These are phyloP conservation scores for Scaptomyza graminum DNA, from an alignment of 1,140 invertebrate species.

Conservation along the genomic window DNA sequence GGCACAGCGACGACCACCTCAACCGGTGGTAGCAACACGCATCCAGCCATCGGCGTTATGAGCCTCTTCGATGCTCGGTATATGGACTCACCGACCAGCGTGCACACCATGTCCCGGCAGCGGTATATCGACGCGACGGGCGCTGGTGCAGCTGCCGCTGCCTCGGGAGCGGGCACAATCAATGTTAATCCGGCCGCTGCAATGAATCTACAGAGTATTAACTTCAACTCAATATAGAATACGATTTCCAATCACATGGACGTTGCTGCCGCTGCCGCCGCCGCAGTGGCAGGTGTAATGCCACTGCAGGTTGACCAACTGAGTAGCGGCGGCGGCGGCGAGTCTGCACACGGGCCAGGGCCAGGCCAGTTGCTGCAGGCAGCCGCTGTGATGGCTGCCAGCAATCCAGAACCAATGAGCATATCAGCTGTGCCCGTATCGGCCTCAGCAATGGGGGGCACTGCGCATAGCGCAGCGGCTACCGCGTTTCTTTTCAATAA, in stretches of 20 bases:
- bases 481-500: slow-evolving; percentile 72
- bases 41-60: slow-evolving; percentile 85
- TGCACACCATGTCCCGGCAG: slow-evolving; percentile 84
- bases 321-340: slow-evolving; percentile 23
- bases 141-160: slow-evolving; percentile 57
- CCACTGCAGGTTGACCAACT: slow-evolving; percentile 44
- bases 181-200: slow-evolving; percentile 84
- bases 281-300: slow-evolving; percentile 27
- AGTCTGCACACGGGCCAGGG: slow-evolving; percentile 46
- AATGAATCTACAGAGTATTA: slow-evolving; percentile 89
- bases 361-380: slow-evolving; percentile 66
- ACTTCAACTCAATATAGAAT: slow-evolving; percentile 89
- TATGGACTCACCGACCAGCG: slow-evolving; percentile 84
- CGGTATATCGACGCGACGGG: slow-evolving; percentile 84
- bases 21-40: slow-evolving; percentile 63
- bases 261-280: slow-evolving; percentile 45
- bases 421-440: slow-evolving; percentile 73
- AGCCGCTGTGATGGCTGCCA: slow-evolving; percentile 66
- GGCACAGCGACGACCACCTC: slow-evolving; percentile 49
- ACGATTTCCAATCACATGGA: slow-evolving; percentile 74
- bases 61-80: slow-evolving; percentile 87
- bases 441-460: slow-evolving; percentile 63
- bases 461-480: slow-evolving; percentile 63
- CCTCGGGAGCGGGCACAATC: slow-evolving; percentile 70
- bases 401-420: slow-evolving; percentile 68